Conservation (phyloP, 2,888 invertebrate species). For the Drosophila subquinaria region DNA sequence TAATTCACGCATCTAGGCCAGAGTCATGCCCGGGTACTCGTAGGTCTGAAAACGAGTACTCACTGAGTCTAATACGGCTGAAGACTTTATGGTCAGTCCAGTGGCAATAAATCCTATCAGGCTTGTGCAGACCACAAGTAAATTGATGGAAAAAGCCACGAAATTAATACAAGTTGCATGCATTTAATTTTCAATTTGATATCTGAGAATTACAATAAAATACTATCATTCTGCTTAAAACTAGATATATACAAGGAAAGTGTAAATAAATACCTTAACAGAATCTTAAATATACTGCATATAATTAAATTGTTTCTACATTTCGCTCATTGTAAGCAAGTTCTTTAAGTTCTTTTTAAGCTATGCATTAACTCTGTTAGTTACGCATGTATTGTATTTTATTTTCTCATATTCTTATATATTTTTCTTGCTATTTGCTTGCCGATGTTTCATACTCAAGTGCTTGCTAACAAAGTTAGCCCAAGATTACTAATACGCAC, state of each 20-base stretch:
- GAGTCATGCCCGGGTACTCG: constrained; percentile 19
- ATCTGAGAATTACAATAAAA: neutral
- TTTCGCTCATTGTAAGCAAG: no score
- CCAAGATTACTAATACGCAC: constrained; percentile 77
- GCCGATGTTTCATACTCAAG: constrained; percentile 57
- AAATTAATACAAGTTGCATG: neutral
- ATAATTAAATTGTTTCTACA: no score
- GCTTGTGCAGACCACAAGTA: constrained; percentile 16
- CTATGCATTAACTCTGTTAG: constrained; percentile 45
- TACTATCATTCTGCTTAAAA: no score
- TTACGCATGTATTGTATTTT: neutral
- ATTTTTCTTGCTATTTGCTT: constrained; percentile 9
- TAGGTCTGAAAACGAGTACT: constrained; percentile 9
- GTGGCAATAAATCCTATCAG: constrained; percentile 48
- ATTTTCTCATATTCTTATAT: constrained; percentile 20
- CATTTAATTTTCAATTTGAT: neutral
- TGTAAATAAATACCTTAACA: no score
- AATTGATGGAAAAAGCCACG: constrained; percentile 31
- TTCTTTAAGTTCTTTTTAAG: constrained; percentile 7
- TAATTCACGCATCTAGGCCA: constrained; percentile 36
- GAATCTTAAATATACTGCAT: no score
- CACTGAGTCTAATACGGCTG: constrained; percentile 10
- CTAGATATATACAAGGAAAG: neutral
- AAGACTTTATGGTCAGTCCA: constrained; percentile 37
- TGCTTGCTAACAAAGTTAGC: constrained; percentile 73